phyloP scores from a whole-genome alignment of 2,113 vertebrate genomes.

The Dendropsophus ebraccatus region DNA sequence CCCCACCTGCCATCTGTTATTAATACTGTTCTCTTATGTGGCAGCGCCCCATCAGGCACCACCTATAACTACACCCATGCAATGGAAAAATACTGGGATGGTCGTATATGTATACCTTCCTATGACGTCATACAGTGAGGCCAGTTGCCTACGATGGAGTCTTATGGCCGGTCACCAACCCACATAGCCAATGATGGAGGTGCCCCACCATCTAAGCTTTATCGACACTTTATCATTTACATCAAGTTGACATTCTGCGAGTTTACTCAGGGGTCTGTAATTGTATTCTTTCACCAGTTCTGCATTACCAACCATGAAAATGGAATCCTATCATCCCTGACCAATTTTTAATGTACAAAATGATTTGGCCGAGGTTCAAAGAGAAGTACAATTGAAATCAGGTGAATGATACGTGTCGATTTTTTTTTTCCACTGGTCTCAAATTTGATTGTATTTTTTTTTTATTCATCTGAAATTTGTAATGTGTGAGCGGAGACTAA shows the following conservation, averaged over 20 bases:
- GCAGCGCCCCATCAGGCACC: no score
- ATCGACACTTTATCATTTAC: constrained; percentile 95
- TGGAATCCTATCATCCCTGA: constrained; percentile 99
- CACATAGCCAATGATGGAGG: neutral
- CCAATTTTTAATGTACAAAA: constrained; percentile 99
- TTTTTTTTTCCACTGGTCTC: constrained; percentile 75
- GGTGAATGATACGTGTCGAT: constrained; percentile 95
- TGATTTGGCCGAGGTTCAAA: constrained; percentile 99
- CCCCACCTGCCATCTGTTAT: no score
- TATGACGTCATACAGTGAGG: neutral
- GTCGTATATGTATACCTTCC: no score
- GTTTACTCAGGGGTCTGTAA: constrained; percentile 99
- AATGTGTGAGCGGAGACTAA: constrained; percentile 65
- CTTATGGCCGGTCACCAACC: neutral
- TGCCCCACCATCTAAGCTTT: constrained; percentile 75
- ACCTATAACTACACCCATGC: no score
- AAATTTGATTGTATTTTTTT: constrained; percentile 75
- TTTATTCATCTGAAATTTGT: constrained; percentile 66
- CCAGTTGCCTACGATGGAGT: neutral
- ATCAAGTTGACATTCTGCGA: constrained; percentile 99
- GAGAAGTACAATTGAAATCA: constrained; percentile 98
- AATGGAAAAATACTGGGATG: neutral
- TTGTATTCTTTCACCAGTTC: constrained; percentile 99
- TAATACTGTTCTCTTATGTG: no score
- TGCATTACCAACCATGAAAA: constrained; percentile 99